Base-by-base conservation (phyloP, 1,140 invertebrate genomes). In the Phthorimaea operculella region DNA sequence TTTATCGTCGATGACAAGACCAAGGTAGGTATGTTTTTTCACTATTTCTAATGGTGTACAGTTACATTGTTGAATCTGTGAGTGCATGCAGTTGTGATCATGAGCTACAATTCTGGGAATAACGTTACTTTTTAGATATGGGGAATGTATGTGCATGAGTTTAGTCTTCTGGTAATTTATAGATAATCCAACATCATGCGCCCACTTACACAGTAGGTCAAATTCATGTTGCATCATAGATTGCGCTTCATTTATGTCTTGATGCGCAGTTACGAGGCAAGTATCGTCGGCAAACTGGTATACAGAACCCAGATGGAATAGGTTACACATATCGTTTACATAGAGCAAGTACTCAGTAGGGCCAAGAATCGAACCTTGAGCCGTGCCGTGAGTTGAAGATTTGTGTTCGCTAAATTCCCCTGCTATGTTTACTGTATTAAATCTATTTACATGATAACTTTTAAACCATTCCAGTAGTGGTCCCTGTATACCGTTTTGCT, bases 271-370 rank as follows among this genome's bases (percentile, higher is more conserved):
- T 6, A 52, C 17, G 9, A 52, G 33, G 15, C 51, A 52, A 4
- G 51, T 52, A 34, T 52, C 51, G 18, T 52, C 36, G 7, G 51
- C 18, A 49, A 49, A 49, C 18, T 49, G 47, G 18, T 49, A 49
- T 18, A 49, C 47, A 49, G 47, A 49, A 17, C 9, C 15, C 5
- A 18, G 16, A 4, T 49, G 47, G 47, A 49, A 49, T 17, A 18
- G 16, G 5, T 49, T 49, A n/a, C 47, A 49, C 47, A 49, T 49
- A n/a, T 49, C 47, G 14, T 49, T n/a, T n/a, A n/a, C n/a, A n/a
- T n/a, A n/a, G n/a, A n/a, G n/a, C n/a, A n/a, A n/a, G n/a, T n/a
- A n/a, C 14, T 49, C 47, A 21, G 47, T 49, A 7, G 47, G 47
- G 3, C 47, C 47, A 4, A 49, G 14, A 18, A 49, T 49, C 14